Base-by-base conservation (phyloP, 1,140 invertebrate species). In the Drosophila subpulchrella region DNA sequence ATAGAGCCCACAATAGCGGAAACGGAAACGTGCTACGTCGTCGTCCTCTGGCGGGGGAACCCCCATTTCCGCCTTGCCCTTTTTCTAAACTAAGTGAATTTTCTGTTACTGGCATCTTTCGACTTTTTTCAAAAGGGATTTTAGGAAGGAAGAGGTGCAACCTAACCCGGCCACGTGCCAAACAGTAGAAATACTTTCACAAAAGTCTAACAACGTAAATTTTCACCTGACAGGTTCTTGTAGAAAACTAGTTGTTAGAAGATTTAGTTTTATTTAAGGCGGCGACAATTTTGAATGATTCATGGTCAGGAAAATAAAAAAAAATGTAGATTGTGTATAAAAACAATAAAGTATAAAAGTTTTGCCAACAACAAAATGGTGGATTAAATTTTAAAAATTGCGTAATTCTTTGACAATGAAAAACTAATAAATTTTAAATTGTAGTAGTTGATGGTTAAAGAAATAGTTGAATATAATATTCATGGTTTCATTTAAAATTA, bases 21-120 rank as follows among this genome's bases (percentile, higher is more conserved):
- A 72, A 65, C 70, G 82, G 82, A 85, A 76, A 80, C 73, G 76
- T 85, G 81, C 81, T 53, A 70, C 78, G 75, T 82, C 71, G 75
- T 76, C 81, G 65, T 59, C 55, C 48, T 70, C 66, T 68, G 66
- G 61, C 44, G 61, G 30, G 27, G 27, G 46, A 46, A 60, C 66
- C 62, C 59, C 56, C 15, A 10, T 39, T 44, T 34, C 60, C 56
- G 24, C 42, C 42, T 57, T 50, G 13, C 15, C 61, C 47, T 20
- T n/a, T 24, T 38, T 66, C 11, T n/a, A 65, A 47, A 46, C 65
- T 75, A 72, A 75, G 48, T 81, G 82, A 85, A 85, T 78, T 72
- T 65, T 66, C 65, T 70, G 67, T 48, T 61, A 63, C 74, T 77
- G 67, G 62, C 75, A 82, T 84, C 68, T 47, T 34, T 39, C 27